Conservation (phyloP, 2,113 vertebrate species). For the Coryphaenoides rupestris region DNA sequence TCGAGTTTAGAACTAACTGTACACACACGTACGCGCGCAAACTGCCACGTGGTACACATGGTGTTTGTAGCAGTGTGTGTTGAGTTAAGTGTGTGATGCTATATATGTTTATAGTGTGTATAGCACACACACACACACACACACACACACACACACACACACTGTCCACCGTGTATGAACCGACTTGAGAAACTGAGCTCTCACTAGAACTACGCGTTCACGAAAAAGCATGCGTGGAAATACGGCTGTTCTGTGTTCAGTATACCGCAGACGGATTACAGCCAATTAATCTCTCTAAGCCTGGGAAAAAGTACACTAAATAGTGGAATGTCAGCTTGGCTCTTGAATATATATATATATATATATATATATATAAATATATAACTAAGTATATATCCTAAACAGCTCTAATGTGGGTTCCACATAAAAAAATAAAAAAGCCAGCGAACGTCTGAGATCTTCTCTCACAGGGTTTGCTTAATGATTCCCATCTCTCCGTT, state of each 20-base stretch:
- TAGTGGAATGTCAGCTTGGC: constrained; percentile 57
- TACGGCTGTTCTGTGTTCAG: constrained; percentile 40
- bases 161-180: too few species aligned
- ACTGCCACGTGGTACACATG: too few species aligned
- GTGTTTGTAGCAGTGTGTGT: too few species aligned
- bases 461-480: constrained; percentile 60
- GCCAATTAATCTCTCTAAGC: constrained; percentile 47
- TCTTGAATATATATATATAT: constrained; percentile 38
- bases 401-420: constrained; percentile 9
- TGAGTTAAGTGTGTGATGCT: too few species aligned
- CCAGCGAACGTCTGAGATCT: constrained; percentile 64
- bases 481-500: constrained; percentile 70
- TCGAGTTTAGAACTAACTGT: too few species aligned
- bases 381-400: not conserved
- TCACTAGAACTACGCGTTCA: too few species aligned
- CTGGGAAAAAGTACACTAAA: constrained; percentile 51
- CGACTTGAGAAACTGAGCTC: too few species aligned
- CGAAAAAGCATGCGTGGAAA: too few species aligned
- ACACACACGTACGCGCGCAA: too few species aligned
- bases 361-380: constrained; percentile 16
- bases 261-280: constrained; percentile 55
- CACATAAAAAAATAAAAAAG: constrained; percentile 68
- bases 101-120: too few species aligned
- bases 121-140: constrained; percentile 36
- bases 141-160: constrained; percentile 14